Conservation (phyloP, 2,113 vertebrate species). For the Cygnus buccinator region DNA sequence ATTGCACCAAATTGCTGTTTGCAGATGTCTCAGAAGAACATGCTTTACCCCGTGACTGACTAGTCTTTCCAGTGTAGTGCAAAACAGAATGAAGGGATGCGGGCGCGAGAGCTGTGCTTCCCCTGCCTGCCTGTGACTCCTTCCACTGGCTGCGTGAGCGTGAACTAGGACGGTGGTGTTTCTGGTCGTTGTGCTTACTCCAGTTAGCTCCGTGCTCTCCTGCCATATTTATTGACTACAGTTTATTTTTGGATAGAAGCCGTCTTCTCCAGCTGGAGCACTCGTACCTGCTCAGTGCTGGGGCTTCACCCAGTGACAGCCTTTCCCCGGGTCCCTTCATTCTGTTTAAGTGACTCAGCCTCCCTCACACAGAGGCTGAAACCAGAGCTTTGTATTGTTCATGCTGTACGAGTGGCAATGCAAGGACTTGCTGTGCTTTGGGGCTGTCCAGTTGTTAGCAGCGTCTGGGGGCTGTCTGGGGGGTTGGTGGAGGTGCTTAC, state of each 20-base stretch:
- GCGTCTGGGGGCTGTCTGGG: not conserved
- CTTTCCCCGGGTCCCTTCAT: not conserved
- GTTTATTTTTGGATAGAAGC: not conserved
- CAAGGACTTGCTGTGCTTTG: not conserved
- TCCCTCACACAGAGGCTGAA: not conserved
- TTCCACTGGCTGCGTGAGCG: not conserved
- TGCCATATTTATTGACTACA: not conserved
- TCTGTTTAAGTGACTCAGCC: slow-evolving; percentile 16
- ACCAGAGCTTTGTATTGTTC: slow-evolving; percentile 67
- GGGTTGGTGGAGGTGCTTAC: not conserved
- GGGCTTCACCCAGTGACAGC: not conserved
- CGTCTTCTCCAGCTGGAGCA: not conserved
- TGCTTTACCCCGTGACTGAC: slow-evolving; percentile 68
- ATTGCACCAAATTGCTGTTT: slow-evolving; percentile 63
- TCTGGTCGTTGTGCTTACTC: not conserved
- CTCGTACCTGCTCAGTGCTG: not conserved
- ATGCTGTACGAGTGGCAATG: not conserved
- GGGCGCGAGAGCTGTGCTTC: accelerated
- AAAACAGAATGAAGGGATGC: slow-evolving; percentile 17
- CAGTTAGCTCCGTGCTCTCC: not conserved
- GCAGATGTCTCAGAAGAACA: slow-evolving; percentile 60
- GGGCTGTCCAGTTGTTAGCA: not conserved
- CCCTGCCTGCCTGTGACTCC: not conserved
- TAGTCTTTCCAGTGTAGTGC: slow-evolving; percentile 59
- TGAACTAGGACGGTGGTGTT: not conserved